These are phyloP conservation scores for Archips crataeganus DNA, from an alignment of 2,888 invertebrate genomes.

Conservation along the genomic window DNA sequence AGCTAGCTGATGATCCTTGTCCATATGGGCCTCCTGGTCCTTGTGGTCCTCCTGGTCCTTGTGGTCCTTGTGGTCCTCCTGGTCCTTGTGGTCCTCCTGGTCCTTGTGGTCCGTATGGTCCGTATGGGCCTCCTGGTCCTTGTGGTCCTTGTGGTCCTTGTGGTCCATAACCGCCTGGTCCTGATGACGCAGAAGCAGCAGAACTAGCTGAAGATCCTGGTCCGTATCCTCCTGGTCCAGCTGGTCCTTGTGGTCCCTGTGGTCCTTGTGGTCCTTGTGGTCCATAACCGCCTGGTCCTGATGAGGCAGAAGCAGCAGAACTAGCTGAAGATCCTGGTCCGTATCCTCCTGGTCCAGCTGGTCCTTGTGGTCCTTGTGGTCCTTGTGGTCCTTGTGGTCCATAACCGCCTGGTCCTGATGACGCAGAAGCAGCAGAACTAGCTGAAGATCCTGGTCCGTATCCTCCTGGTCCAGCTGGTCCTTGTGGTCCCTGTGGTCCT, in stretches of 20 bases:
- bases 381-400: slow-evolving; percentile 21
- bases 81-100: slow-evolving; percentile 10
- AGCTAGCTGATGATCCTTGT: slow-evolving; percentile 3
- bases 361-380: slow-evolving; percentile 16
- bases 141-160: slow-evolving; percentile 1
- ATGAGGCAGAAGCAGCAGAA: not conserved
- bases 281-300: slow-evolving; percentile 16
- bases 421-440: not conserved
- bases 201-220: not conserved
- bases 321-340: slow-evolving; percentile 28
- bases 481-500: slow-evolving; percentile 24
- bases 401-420: not conserved
- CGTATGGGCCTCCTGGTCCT: slow-evolving; percentile 41
- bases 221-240: slow-evolving; percentile 45
- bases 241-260: slow-evolving; percentile 17
- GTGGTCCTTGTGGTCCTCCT: not conserved
- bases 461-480: slow-evolving; percentile 15
- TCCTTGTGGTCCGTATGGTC: slow-evolving; percentile 13
- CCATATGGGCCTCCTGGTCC: slow-evolving; percentile 12
- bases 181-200: not conserved
- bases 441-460: slow-evolving; percentile 11
- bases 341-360: slow-evolving; percentile 8
- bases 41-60: not conserved
- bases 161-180: not conserved
- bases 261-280: slow-evolving; percentile 18